These are phyloP conservation scores for Sminthopsis crassicaudata DNA, from an alignment of 2,113 vertebrate genomes.

Conservation along the genomic window DNA sequence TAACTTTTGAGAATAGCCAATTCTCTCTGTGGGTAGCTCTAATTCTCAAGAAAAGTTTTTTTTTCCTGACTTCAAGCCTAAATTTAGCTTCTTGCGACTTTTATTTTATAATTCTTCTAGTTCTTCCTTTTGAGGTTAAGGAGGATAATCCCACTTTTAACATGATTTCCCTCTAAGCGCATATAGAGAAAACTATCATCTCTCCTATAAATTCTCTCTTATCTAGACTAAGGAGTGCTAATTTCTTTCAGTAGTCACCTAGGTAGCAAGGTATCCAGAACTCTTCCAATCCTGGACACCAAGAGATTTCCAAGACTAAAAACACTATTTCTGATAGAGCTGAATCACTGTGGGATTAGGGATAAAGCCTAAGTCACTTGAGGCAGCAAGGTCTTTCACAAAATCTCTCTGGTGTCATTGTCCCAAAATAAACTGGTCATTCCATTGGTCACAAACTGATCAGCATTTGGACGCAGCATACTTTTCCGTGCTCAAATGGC, in stretches of 20 bases:
- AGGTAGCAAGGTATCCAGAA: background rate
- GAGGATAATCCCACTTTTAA: background rate
- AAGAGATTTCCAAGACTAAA: background rate
- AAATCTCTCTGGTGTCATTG: background rate
- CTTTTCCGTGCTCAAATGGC: constrained; percentile 12
- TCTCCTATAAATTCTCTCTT: background rate
- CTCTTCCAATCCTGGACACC: background rate
- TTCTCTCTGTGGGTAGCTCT: background rate
- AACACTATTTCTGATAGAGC: background rate
- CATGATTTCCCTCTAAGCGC: background rate
- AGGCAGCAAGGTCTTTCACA: background rate
- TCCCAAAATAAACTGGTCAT: constrained; percentile 3
- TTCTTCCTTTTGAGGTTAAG: background rate
- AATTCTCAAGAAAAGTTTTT: background rate
- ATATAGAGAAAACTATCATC: background rate
- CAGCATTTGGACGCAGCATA: background rate
- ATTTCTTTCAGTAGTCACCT: background rate
- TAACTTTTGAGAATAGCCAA: background rate
- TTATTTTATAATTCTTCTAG: background rate
- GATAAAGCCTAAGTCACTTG: background rate
- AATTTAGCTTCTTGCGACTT: background rate
- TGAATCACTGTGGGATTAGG: background rate
- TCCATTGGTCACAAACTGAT: background rate
- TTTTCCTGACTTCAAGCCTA: background rate
- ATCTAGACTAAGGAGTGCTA: background rate